Conservation (phyloP, 2,113 vertebrate species). For the Cromileptes altivelis region DNA sequence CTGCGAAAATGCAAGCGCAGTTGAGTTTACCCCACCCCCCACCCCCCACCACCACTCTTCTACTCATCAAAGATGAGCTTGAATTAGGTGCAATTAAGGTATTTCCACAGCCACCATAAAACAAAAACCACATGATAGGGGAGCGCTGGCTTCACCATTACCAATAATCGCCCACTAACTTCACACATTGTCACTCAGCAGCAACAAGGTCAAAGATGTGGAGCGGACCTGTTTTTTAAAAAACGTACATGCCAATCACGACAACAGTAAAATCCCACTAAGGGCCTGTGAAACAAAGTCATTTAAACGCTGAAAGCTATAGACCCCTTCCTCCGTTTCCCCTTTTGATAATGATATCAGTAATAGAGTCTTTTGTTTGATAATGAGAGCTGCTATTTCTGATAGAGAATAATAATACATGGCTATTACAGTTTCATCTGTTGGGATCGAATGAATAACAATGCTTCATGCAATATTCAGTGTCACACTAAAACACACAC, state of each 20-base stretch:
- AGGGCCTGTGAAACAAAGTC: conserved; percentile 68
- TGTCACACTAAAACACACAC: conserved; percentile 49
- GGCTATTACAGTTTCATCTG: conserved; percentile 74
- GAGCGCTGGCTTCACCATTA: conserved; percentile 49
- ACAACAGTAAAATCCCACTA: conserved; percentile 61
- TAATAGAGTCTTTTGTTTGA: conserved; percentile 80
- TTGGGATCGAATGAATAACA: conserved; percentile 72
- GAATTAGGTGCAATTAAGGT: conserved; percentile 74
- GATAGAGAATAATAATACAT: conserved; percentile 73
- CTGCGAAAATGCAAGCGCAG: conserved; percentile 35
- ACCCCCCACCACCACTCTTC: background rate
- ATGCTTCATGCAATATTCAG: conserved; percentile 52
- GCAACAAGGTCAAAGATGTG: conserved; percentile 77
- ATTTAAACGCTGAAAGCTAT: conserved; percentile 56
- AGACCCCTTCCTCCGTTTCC: conserved; percentile 44
- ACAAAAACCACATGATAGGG: conserved; percentile 64
- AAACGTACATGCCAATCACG: conserved; percentile 57
- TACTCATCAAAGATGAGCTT: conserved; percentile 68
- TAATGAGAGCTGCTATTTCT: conserved; percentile 77
- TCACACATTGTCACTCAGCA: conserved; percentile 67
- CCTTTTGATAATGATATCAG: conserved; percentile 77
- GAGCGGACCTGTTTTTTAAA: conserved; percentile 57
- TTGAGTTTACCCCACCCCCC: conserved; percentile 20
- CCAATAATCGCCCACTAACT: conserved; percentile 66
- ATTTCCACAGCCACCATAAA: conserved; percentile 65